Percentiles rank a stretch among this genome's conserved stretches.
phyloP scores from a whole-genome alignment of 1,140 invertebrate species.

The Steinernema khuongi region DNA sequence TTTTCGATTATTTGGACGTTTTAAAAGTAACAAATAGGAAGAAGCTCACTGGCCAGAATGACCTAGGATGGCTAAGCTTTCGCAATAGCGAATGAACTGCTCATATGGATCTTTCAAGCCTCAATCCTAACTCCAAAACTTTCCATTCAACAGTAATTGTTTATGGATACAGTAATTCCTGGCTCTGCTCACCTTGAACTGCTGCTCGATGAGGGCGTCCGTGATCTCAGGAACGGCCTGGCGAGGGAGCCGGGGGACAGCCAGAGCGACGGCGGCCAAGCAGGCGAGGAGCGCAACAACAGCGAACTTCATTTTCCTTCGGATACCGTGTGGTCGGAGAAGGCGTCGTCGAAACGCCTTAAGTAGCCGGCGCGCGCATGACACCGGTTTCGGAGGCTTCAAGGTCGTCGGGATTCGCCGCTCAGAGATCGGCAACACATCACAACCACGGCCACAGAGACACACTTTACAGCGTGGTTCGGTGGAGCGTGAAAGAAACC shows the following conservation, averaged over 20 bases:
- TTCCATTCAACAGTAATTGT: too few species aligned
- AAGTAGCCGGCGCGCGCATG: background rate
- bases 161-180: too few species aligned
- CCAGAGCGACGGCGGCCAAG: background rate
- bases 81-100: slow-evolving; percentile 1
- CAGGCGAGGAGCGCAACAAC: background rate
- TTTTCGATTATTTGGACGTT: too few species aligned
- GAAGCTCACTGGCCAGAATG: too few species aligned
- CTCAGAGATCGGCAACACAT: background rate
- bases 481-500: background rate
- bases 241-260: too few species aligned
- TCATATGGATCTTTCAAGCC: too few species aligned
- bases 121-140: too few species aligned
- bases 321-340: background rate
- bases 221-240: background rate
- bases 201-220: background rate
- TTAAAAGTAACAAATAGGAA: background rate
- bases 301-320: slow-evolving; percentile 1
- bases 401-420: background rate
- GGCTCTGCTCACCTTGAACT: slow-evolving; percentile 8
- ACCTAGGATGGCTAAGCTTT: too few species aligned
- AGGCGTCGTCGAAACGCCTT: background rate
- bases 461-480: background rate
- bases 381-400: background rate
- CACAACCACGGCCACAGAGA: background rate